These are phyloP conservation scores for Oikopleura dioica DNA, from an alignment of 23 tunicate genomes.

Conservation along the genomic window DNA sequence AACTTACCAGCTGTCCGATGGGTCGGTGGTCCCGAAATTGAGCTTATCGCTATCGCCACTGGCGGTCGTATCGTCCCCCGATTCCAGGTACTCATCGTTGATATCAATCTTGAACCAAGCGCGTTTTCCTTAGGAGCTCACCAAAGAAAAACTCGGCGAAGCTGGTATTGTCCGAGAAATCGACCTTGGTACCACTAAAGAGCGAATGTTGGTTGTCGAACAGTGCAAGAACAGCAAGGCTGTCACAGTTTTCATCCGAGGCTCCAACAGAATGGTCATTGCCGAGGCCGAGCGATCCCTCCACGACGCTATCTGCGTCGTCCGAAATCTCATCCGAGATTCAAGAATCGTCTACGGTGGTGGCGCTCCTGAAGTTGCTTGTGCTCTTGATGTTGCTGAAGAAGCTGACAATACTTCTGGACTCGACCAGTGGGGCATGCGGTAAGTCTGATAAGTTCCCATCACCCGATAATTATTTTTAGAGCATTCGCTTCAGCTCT, in stretches of 20 bases:
- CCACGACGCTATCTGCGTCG: constrained; percentile 89
- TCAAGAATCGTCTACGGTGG: constrained; percentile 94
- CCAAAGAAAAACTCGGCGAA: constrained; percentile 53
- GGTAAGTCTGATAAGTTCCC: too few relatives aligned
- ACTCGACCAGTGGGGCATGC: constrained; percentile 92
- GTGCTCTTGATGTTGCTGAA: constrained; percentile 65
- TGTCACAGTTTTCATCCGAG: constrained; percentile 72
- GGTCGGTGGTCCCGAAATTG: constrained; percentile 98
- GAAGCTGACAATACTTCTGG: constrained; percentile 79
- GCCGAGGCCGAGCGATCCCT: constrained; percentile 91
- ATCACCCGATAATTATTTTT: too few relatives aligned
- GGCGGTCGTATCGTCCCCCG: constrained; percentile 98
- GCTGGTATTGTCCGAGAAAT: constrained; percentile 87
- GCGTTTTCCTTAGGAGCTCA: too few relatives aligned
- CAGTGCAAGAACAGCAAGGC: constrained; percentile 84
- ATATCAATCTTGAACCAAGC: too few relatives aligned
- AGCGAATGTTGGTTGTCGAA: constrained; percentile 75
- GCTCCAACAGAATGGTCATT: constrained; percentile 28
- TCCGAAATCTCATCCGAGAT: constrained; percentile 78
- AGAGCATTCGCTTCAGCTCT: constrained; percentile 70
- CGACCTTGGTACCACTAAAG: constrained; percentile 76
- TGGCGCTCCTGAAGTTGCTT: constrained; percentile 92
- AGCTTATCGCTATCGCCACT: constrained; percentile 92
- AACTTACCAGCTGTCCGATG: constrained; percentile 86
- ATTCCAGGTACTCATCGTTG: constrained; percentile 51